Evolutionary conservation across 2,797 vertebrate genomes (phyloP), one percentile per base, ranked within the genome.

Genomic region (Catharus ustulatus): DNA sequence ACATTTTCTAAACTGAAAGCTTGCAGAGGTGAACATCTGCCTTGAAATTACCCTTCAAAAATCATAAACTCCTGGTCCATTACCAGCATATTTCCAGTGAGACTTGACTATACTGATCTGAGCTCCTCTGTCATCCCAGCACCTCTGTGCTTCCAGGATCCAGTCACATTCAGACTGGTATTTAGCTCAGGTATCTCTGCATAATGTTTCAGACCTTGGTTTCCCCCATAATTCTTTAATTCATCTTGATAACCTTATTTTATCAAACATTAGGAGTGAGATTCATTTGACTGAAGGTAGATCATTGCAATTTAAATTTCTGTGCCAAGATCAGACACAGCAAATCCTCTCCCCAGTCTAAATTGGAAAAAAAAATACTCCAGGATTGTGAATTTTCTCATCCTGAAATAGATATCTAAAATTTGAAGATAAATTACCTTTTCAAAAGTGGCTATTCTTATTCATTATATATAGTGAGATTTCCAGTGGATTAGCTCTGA

Each of bases 21-120:
- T 20, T 54, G 5, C 40, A 61, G 16, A 46, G 29, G 20, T 46
- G 40, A 76, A 54, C 23, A 52, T 46, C 40, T 54, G 13, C 13
- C 29, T 46, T 12, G 30, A 76, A 85, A 54, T 2, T 5, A 8
- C 3, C 29, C 16, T 76, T 20, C 19, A n/a, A 46, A 61, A 52
- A 20, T 20, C n/a, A 14, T 4, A 3, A 52, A 1, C 6, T n/a
- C 15, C 20, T n/a, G 29, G 8, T 52, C 11, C n/a, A 19, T 20
- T 14, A 20, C 15, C 72, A 46, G n/a, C 13, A 29, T 14, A n/a
- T 40, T 61, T 76, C 16, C n/a, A 29, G 40, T 40, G 63, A 34
- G 20, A 4, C 13, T 38, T 54, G 10, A 1, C 13, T 6, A 1
- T 5, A 1, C 9, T 17, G 11, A 18, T 32, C 14, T 22, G 45